phyloP scores from a whole-genome alignment of 2,797 vertebrate genomes.

The Cephalopachus bancanus region DNA sequence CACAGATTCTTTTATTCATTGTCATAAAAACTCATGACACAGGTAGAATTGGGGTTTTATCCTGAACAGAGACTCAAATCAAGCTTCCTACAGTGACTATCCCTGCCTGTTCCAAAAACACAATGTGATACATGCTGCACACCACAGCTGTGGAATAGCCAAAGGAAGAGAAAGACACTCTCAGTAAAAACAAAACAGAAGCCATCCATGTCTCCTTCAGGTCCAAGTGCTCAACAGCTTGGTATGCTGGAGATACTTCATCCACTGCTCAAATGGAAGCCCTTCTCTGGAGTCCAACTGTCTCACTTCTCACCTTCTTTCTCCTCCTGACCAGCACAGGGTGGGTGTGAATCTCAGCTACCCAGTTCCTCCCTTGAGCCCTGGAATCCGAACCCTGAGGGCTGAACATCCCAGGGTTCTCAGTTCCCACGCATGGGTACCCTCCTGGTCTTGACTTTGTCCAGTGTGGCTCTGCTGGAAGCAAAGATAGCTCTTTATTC shows the following conservation, averaged over 20 bases:
- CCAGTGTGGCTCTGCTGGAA: fast-evolving
- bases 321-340: no score
- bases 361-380: fast-evolving
- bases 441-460: background rate
- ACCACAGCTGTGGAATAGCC: fast-evolving
- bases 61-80: background rate
- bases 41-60: background rate
- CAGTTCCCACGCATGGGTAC: fast-evolving
- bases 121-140: fast-evolving
- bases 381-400: background rate
- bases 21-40: fast-evolving
- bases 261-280: fast-evolving
- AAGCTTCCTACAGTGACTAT: fast-evolving
- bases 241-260: fast-evolving
- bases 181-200: fast-evolving
- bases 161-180: background rate
- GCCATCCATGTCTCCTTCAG: fast-evolving
- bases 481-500: fast-evolving
- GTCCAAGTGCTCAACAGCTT: fast-evolving
- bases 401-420: background rate
- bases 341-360: background rate
- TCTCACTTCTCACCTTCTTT: fast-evolving
- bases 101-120: background rate
- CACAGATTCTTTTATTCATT: fast-evolving
- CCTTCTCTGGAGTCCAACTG: background rate